Percentiles rank a stretch among this genome's conserved stretches.
These are phyloP conservation scores for Phortica okadai DNA, from an alignment of 2,888 invertebrate species.

Conservation along the genomic window DNA sequence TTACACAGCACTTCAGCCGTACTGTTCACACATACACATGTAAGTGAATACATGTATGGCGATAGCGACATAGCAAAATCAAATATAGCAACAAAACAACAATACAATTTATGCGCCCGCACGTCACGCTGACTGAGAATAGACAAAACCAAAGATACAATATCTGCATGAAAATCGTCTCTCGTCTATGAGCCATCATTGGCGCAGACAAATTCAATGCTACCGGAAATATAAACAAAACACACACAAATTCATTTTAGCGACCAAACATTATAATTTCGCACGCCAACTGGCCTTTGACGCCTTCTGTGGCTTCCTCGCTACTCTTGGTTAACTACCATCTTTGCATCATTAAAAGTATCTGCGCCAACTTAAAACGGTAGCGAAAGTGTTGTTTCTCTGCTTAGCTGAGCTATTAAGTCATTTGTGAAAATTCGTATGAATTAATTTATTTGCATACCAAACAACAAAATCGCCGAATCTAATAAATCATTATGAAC, in stretches of 20 bases:
- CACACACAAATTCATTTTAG: neutral
- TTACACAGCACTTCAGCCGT: neutral
- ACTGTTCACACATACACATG: neutral
- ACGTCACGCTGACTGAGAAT: conserved; percentile 32
- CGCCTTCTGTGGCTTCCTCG: neutral
- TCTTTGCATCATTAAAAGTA: neutral
- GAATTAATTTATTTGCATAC: neutral
- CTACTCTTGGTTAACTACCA: neutral
- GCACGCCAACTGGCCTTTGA: conserved; percentile 11
- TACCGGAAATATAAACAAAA: conserved; percentile 20
- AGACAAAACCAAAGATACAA: conserved; percentile 20
- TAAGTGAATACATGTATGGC: neutral
- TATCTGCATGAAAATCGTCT: neutral
- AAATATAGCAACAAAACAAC: neutral
- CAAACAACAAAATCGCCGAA: neutral
- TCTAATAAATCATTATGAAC: conserved; percentile 10
- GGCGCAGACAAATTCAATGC: conserved; percentile 9
- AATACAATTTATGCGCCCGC: neutral
- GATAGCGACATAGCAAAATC: neutral
- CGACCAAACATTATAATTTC: neutral
- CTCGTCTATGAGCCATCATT: neutral
- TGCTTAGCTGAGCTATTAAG: conserved; percentile 2
- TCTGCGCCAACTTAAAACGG: neutral
- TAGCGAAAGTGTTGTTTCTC: neutral
- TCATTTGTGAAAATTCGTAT: neutral